phyloP scores from a whole-genome alignment of 1,140 invertebrate genomes.

The Tetraneura akinire region DNA sequence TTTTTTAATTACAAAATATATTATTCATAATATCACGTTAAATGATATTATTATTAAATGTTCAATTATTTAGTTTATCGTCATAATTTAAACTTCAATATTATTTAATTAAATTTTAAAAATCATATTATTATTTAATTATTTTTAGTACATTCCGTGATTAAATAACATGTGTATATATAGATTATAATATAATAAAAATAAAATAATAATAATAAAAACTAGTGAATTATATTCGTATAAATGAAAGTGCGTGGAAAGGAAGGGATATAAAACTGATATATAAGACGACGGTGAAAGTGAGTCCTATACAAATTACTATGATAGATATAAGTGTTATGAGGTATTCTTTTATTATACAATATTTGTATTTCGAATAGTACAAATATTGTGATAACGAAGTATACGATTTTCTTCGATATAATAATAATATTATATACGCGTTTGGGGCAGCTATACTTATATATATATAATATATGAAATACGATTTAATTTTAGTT shows the following conservation, averaged over 20 bases:
- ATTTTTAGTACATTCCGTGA: not conserved
- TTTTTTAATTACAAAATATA: not conserved
- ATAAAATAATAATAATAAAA: not conserved
- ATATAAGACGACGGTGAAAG: slow-evolving; percentile 11
- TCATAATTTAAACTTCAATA: not conserved
- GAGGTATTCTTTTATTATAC: not conserved
- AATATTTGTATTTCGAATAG: not conserved
- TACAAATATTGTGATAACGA: no score
- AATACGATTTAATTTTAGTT: no score
- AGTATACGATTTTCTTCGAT: no score
- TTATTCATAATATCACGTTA: not conserved
- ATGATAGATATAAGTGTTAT: not conserved
- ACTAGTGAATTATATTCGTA: not conserved
- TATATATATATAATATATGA: no score
- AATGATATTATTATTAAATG: not conserved
- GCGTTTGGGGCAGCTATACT: no score
- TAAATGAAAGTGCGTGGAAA: slow-evolving; percentile 25
- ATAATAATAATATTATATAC: no score
- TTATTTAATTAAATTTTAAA: not conserved
- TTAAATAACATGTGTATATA: no score
- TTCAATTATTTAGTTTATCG: not conserved
- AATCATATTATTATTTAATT: not conserved
- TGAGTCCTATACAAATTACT: not conserved
- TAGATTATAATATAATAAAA: not conserved
- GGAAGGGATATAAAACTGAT: not conserved